A percentile compares a stretch with the other conserved stretches of the same genome.
Conservation (phyloP, 2,113 vertebrate genomes). For the Sclerurus mexicanus region DNA sequence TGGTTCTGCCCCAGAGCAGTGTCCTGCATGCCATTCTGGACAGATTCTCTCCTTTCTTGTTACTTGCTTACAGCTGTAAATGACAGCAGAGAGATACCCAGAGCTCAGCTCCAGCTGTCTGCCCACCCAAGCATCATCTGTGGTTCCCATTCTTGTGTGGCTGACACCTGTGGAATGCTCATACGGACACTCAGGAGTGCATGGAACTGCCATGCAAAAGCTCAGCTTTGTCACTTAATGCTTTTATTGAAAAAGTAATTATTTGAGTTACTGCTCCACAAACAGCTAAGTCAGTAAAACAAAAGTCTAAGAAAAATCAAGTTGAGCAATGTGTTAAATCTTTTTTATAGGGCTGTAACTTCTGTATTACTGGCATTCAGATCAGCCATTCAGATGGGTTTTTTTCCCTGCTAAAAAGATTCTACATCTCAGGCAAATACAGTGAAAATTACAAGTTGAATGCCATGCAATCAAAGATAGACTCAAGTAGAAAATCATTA, state of each 20-base stretch:
- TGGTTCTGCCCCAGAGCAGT: neutral
- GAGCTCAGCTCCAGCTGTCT: neutral
- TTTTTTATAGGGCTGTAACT: neutral
- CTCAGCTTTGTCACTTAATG: neutral
- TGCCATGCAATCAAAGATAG: neutral
- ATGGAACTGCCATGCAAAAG: neutral
- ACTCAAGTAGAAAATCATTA: neutral
- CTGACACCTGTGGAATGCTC: neutral
- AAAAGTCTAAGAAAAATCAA: neutral
- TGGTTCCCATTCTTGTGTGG: neutral
- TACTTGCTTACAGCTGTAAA: neutral
- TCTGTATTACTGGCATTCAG: neutral
- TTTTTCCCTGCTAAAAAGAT: neutral
- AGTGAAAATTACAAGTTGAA: neutral
- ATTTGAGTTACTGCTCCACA: neutral
- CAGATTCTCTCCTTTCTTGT: neutral
- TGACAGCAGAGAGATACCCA: neutral
- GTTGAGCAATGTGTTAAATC: neutral
- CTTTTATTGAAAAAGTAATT: neutral
- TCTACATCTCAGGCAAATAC: neutral
- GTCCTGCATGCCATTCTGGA: neutral
- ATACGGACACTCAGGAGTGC: neutral
- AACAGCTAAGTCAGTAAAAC: neutral
- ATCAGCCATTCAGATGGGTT: rapidly evolving
- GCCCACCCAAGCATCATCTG: neutral